Evolutionary conservation across 2,888 invertebrate genomes (phyloP).

Genomic region (Drosophila anceps): DNA sequence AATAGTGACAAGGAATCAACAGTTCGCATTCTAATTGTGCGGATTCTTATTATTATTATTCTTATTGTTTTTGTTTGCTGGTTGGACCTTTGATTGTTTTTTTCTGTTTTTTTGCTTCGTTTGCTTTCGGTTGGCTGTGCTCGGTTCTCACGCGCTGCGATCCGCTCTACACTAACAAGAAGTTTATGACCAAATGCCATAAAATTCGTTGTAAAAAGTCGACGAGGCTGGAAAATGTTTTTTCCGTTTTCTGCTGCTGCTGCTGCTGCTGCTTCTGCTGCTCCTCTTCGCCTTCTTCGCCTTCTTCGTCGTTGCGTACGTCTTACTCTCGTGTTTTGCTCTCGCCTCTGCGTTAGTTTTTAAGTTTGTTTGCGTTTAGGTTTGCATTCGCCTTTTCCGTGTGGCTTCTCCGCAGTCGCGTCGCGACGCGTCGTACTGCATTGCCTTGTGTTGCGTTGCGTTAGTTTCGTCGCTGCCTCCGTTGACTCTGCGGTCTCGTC

Average conservation of each 20-base stretch:
- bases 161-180: conserved; percentile 84
- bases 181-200: conserved; percentile 86
- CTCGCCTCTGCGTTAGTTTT: conserved; percentile 40
- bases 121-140: conserved; percentile 48
- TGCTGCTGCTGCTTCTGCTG: conserved; percentile 11
- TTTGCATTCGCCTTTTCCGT: conserved; percentile 37
- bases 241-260: conserved; percentile 68
- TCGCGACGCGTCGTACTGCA: conserved; percentile 19
- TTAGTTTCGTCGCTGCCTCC: conserved; percentile 41
- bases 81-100: conserved; percentile 4
- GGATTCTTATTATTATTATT: conserved; percentile 17
- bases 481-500: conserved; percentile 51
- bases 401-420: conserved; percentile 24
- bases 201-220: conserved; percentile 85
- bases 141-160: conserved; percentile 78
- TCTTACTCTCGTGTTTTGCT: conserved; percentile 31
- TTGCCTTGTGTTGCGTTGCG: conserved; percentile 25
- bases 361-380: conserved; percentile 48
- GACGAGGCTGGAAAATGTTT: conserved; percentile 80
- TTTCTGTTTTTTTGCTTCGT: conserved; percentile 33
- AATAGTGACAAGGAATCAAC: not conserved
- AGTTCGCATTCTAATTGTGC: conserved; percentile 31
- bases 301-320: conserved; percentile 10
- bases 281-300: conserved; percentile 13
- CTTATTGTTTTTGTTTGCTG: conserved; percentile 21